A percentile compares a stretch with the other conserved stretches of the same genome.
These are phyloP conservation scores for Drosophila ezoana DNA, from an alignment of 2,888 invertebrate species.

Conservation along the genomic window DNA sequence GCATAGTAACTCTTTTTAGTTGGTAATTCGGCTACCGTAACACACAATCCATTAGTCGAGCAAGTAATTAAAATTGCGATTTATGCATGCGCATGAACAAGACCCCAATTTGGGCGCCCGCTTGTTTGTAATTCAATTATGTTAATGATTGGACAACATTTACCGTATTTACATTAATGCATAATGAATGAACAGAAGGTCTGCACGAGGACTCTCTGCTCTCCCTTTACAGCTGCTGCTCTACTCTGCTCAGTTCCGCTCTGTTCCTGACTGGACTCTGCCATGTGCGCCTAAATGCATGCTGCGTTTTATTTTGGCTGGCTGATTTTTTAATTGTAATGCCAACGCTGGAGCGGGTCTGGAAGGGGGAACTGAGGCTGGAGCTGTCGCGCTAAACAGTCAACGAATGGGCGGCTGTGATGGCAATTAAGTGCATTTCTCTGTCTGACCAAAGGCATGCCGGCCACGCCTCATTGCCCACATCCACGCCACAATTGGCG, in stretches of 20 bases:
- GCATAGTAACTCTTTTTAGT: conserved; percentile 36
- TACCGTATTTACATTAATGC: conserved; percentile 85
- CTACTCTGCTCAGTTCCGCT: not conserved
- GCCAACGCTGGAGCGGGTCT: conserved; percentile 7
- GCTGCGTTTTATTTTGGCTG: conserved; percentile 64
- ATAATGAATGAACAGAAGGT: conserved; percentile 81
- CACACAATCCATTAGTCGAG: conserved; percentile 74
- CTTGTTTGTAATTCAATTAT: conserved; percentile 85
- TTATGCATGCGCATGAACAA: conserved; percentile 70
- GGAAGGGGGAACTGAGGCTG: not conserved
- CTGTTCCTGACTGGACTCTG: not conserved
- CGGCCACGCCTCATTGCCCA: conserved; percentile 25
- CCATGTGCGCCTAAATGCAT: conserved; percentile 57
- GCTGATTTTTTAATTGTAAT: conserved; percentile 66
- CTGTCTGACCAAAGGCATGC: conserved; percentile 80
- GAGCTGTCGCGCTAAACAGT: conserved; percentile 44
- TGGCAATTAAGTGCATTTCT: conserved; percentile 81
- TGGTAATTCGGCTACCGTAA: conserved; percentile 25
- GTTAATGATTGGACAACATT: conserved; percentile 85
- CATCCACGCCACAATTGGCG: conserved; percentile 28
- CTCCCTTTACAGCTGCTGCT: not conserved
- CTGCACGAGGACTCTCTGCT: not conserved
- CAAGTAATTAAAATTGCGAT: conserved; percentile 79
- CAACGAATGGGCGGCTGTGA: conserved; percentile 26
- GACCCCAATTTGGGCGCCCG: conserved; percentile 53